Percentiles rank a stretch among this genome's conserved stretches.
Evolutionary conservation across 2,888 invertebrate genomes (phyloP).

Genomic region (Nephrotoma flavescens): DNA sequence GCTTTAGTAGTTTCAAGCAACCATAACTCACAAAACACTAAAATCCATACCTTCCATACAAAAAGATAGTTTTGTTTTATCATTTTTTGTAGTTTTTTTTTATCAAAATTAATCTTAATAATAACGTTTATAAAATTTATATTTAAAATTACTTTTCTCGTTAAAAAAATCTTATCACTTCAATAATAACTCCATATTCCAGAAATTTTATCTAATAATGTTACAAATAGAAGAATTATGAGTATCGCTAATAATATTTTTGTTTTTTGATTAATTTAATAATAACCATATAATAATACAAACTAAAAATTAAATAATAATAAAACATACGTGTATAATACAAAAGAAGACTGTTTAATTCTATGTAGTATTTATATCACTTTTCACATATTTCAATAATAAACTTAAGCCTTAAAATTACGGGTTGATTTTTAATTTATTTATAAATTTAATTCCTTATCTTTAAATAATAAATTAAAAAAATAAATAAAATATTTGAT

Average conservation of each 20-base stretch:
- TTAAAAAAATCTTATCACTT: not conserved
- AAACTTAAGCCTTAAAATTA: not conserved
- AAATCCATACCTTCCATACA: too few relatives aligned
- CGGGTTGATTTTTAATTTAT: not conserved
- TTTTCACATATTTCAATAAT: not conserved
- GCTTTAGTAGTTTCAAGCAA: too few relatives aligned
- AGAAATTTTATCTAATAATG: not conserved
- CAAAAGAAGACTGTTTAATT: not conserved
- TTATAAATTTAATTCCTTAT: not conserved
- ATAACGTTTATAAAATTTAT: not conserved
- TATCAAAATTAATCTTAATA: too few relatives aligned
- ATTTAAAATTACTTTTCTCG: not conserved
- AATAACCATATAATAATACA: not conserved
- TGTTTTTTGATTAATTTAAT: not conserved
- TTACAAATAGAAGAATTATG: not conserved
- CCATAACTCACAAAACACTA: too few relatives aligned
- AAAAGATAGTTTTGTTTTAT: too few relatives aligned
- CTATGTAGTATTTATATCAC: not conserved
- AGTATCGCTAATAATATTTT: not conserved
- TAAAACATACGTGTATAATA: not conserved
- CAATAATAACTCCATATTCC: not conserved
- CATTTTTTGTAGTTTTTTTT: too few relatives aligned
- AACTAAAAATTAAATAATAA: not conserved
- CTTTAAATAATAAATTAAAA: not conserved
- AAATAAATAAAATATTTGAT: not conserved